Evolutionary conservation across 2,888 invertebrate genomes (phyloP).

Genomic region (Germaria angustata): DNA sequence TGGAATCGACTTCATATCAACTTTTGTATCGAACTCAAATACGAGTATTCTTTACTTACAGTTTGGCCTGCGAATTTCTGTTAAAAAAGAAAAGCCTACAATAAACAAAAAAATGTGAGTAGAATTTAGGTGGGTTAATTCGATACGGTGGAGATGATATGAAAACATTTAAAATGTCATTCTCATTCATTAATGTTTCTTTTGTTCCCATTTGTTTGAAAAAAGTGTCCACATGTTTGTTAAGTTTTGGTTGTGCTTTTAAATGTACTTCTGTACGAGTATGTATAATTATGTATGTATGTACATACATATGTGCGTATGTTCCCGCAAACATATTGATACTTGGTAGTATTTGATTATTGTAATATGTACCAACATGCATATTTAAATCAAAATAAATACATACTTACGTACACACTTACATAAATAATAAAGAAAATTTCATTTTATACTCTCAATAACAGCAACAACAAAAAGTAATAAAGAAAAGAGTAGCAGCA

Average conservation of each 20-base stretch:
- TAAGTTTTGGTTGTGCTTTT: neutral
- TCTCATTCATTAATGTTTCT: neutral
- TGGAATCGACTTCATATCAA: conserved; percentile 14
- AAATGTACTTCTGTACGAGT: neutral
- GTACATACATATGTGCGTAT: neutral
- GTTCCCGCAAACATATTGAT: neutral
- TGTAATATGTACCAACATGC: neutral
- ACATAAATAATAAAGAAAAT: conserved; percentile 13
- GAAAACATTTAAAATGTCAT: neutral
- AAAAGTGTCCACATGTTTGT: neutral
- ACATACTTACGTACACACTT: neutral
- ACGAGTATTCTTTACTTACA: conserved; percentile 1
- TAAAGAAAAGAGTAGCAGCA: conserved; percentile 1
- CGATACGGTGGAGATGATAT: neutral
- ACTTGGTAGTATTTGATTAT: neutral
- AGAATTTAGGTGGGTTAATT: neutral
- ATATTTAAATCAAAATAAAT: conserved; percentile 1
- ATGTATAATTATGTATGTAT: neutral
- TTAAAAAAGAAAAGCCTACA: neutral
- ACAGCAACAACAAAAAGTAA: conserved; percentile 5
- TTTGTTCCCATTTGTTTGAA: neutral
- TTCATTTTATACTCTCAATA: conserved; percentile 22
- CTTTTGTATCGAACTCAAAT: conserved; percentile 1
- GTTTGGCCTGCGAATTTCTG: neutral
- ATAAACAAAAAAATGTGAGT: neutral